Evolutionary conservation across 2,797 vertebrate genomes (phyloP).

Genomic region (Anas georgica): DNA sequence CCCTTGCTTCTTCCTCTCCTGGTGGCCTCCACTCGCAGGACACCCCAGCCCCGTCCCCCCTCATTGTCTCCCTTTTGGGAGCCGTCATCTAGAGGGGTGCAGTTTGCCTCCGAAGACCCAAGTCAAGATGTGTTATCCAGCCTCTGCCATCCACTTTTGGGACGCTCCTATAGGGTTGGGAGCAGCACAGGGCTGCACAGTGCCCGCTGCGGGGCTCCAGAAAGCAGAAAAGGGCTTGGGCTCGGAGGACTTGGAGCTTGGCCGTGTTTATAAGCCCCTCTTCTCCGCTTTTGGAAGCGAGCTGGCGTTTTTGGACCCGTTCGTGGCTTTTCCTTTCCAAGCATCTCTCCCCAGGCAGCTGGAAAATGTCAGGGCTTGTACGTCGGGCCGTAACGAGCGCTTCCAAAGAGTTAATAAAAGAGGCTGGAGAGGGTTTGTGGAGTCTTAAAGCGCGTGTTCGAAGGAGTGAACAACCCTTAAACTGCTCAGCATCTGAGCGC

Average conservation of each 20-base stretch:
- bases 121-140: too few relatives aligned
- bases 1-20: background rate
- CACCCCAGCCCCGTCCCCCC: too few relatives aligned
- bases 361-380: background rate
- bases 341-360: background rate
- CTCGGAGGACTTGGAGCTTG: background rate
- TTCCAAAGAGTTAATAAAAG: background rate
- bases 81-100: too few relatives aligned
- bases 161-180: too few relatives aligned
- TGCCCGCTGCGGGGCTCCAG: background rate
- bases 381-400: fast-evolving
- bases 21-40: too few relatives aligned
- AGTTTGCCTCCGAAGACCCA: too few relatives aligned
- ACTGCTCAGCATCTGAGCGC: background rate
- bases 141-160: too few relatives aligned
- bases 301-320: background rate
- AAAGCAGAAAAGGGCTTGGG: background rate
- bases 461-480: background rate
- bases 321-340: background rate
- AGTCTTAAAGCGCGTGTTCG: background rate
- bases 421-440: background rate
- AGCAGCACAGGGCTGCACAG: too few relatives aligned
- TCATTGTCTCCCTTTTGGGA: too few relatives aligned
- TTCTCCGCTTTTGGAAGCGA: background rate
- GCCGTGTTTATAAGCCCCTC: background rate